Percentiles rank a stretch among this genome's conserved stretches.
phyloP scores from a whole-genome alignment of 2,888 invertebrate genomes.

The Leucophenga maculata region DNA sequence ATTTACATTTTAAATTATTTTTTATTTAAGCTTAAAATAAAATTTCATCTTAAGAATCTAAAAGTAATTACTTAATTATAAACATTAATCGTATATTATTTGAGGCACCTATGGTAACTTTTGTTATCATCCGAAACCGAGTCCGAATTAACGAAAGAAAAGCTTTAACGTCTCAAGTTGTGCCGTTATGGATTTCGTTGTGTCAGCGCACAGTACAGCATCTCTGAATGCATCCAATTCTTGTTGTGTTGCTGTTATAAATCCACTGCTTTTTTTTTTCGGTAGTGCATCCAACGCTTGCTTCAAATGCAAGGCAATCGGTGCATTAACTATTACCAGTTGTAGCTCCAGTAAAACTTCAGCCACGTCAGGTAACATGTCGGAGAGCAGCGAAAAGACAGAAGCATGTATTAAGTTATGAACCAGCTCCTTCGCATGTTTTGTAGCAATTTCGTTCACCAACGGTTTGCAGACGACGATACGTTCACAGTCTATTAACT shows the following conservation, averaged over 20 bases:
- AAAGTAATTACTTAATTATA: constrained; percentile 24
- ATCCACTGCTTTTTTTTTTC: constrained; percentile 80
- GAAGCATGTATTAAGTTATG: constrained; percentile 86
- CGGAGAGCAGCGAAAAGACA: constrained; percentile 87
- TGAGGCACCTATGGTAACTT: neutral
- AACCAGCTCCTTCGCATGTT: constrained; percentile 85
- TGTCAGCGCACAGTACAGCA: constrained; percentile 81
- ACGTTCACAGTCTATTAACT: constrained; percentile 81
- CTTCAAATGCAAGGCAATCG: constrained; percentile 82
- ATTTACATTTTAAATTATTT: neutral
- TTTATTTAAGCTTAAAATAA: neutral
- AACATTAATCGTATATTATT: too few species aligned
- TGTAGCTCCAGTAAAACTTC: constrained; percentile 89
- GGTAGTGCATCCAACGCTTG: constrained; percentile 84
- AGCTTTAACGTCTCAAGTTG: constrained; percentile 88
- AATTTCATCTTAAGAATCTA: constrained; percentile 20
- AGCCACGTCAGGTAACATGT: constrained; percentile 91
- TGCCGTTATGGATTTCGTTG: constrained; percentile 83
- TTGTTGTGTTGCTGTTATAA: constrained; percentile 84
- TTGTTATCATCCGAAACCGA: neutral
- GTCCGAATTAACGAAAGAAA: constrained; percentile 83
- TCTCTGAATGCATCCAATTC: constrained; percentile 89
- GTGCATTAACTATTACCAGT: constrained; percentile 76
- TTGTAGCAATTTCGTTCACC: constrained; percentile 75
- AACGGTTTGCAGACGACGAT: constrained; percentile 70